Evolutionary conservation across 1,140 invertebrate genomes (phyloP), one percentile per base, ranked within the genome.

Genomic region (Pseudomyrmex concolor): DNA sequence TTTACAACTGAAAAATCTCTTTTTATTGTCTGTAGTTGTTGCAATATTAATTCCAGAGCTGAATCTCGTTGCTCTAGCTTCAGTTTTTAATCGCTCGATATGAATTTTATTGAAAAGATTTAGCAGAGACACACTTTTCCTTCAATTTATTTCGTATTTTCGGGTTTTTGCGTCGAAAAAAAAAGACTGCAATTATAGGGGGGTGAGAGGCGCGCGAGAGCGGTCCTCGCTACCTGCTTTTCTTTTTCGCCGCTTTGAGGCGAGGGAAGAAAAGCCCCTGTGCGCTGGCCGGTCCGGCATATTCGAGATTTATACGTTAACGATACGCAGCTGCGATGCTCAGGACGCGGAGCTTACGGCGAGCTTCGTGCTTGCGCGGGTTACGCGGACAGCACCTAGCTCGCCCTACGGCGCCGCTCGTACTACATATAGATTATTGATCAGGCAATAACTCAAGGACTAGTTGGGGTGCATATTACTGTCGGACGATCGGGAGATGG

Each of bases 361-460:
- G 83, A 87, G 88, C 88, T 72, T 66, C 63, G 62, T 62, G 63
- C 73, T 70, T 43, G 88, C 87, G 87, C 84, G 84, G 92, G 92
- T 91, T 91, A 92, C 89, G 90, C 89, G 92, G 90, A 92, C 92
- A 91, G 88, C 89, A 34, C 34, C 34, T 34, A 89, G 90, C 86
- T 91, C 87, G 88, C 89, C 90, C 89, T 87, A 92, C 89, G 87
- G 90, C 88, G 89, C 88, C 86, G 89, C 85, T 83, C 86, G 86
- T 88, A 90, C 91, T 90, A 92, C 90, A 92, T 93, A 93, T 93
- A 92, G 92, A 93, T 93, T 93, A 93, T 93, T 93, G 93, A 93
- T 93, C 93, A 93, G 91, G 92, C 91, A 93, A 93, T 93, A 93
- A 93, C 92, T 93, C 93, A 93, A 93, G 93, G 93, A 94, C 93